A percentile compares a stretch with the other conserved stretches of the same genome.
Conservation (phyloP, 2,888 invertebrate genomes). For the Drosophila tanythrix region DNA sequence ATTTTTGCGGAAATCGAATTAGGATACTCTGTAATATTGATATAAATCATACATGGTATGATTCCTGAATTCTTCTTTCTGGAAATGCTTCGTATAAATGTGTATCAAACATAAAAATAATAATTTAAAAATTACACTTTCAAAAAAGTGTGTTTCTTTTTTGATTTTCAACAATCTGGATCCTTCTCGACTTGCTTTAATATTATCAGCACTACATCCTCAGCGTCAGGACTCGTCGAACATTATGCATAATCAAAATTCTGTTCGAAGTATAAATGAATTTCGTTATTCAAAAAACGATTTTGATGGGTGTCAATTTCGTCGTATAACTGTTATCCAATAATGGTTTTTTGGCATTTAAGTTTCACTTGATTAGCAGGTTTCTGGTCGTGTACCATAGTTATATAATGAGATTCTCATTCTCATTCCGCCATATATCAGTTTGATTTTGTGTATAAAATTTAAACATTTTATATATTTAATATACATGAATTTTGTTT, state of each 20-base stretch:
- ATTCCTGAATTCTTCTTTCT: neutral
- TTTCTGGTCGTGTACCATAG: conserved; percentile 10
- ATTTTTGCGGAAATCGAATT: neutral
- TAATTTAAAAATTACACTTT: neutral
- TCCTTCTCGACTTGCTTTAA: neutral
- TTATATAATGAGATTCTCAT: neutral
- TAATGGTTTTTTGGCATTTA: conserved; percentile 1
- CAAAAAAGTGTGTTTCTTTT: neutral
- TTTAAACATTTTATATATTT: conserved; percentile 61
- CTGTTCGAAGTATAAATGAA: neutral
- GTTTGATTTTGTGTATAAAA: conserved; percentile 51
- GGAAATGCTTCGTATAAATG: neutral
- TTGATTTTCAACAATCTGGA: neutral
- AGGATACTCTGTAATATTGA: too few relatives aligned
- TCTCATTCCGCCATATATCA: neutral
- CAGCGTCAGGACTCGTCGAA: neutral
- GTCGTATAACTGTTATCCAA: neutral
- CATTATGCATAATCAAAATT: neutral
- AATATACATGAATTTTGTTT: conserved; percentile 39
- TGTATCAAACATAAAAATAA: neutral
- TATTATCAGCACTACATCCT: neutral
- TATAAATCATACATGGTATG: neutral
- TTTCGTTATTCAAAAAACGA: neutral
- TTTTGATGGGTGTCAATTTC: neutral
- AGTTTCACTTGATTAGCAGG: conserved; percentile 21